phyloP scores from a whole-genome alignment of 2,113 vertebrate genomes.

The Nerophis ophidion region DNA sequence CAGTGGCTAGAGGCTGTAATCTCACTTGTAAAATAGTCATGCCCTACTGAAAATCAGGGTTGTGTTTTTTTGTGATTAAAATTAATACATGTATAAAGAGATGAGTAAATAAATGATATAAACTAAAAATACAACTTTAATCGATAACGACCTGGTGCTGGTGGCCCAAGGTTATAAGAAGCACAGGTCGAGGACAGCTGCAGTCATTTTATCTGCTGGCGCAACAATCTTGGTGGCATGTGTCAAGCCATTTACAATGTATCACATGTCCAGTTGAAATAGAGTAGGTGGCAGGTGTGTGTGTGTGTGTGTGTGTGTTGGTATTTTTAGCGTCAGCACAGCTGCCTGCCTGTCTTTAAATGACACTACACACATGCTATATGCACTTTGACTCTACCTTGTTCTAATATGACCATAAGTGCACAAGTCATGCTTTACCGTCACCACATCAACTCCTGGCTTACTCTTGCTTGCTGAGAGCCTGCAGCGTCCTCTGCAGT shows the following conservation, averaged over 20 bases:
- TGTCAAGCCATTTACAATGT: conserved; percentile 39
- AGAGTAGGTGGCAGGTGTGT: conserved; percentile 25
- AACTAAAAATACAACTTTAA: too few species aligned
- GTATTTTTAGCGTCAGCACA: conserved; percentile 56
- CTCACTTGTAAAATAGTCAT: too few species aligned
- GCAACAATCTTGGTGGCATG: conserved; percentile 54
- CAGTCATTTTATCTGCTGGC: conserved; percentile 27
- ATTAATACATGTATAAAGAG: too few species aligned
- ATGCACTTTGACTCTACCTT: neutral
- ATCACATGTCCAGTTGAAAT: conserved; percentile 59
- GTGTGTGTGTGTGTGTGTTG: conserved; percentile 2
- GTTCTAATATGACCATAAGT: neutral
- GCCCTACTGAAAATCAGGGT: too few species aligned
- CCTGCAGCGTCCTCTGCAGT: too few species aligned
- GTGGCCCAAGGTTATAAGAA: neutral
- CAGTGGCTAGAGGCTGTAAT: too few species aligned
- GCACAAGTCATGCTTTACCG: neutral
- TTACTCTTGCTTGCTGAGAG: too few species aligned
- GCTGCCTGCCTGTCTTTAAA: conserved; percentile 5
- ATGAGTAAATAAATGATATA: too few species aligned
- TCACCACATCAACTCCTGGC: too few species aligned
- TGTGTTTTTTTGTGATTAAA: too few species aligned
- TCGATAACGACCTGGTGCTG: too few species aligned
- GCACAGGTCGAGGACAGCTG: conserved; percentile 48
- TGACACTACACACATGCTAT: neutral